A percentile compares a stretch with the other conserved stretches of the same genome.
These are phyloP conservation scores for Phyllostomus discolor DNA, from an alignment of 2,113 vertebrate genomes.

Conservation along the genomic window DNA sequence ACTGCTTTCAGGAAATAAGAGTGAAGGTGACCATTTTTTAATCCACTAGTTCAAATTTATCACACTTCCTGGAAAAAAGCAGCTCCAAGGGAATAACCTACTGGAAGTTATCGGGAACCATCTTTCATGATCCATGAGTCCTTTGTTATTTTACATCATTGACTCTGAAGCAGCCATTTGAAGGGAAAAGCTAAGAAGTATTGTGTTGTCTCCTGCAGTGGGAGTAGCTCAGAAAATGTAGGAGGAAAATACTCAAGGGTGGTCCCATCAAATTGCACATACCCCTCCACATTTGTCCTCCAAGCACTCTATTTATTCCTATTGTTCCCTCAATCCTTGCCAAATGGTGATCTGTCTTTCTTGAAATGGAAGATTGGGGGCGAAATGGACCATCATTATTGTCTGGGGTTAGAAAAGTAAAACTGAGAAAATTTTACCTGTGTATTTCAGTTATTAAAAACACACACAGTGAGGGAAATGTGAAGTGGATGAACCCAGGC, in stretches of 20 bases:
- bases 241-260: background rate
- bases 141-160: background rate
- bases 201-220: background rate
- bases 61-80: background rate
- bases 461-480: background rate
- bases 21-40: background rate
- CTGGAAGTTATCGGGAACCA: background rate
- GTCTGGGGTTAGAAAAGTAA: background rate
- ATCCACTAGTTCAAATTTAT: background rate
- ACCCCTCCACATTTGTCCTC: background rate
- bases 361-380: background rate
- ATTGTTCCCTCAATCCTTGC: background rate
- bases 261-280: background rate
- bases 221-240: conserved; percentile 18
- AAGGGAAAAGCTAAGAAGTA: background rate
- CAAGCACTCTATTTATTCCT: background rate
- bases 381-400: background rate
- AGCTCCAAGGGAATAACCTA: background rate
- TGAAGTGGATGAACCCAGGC: background rate
- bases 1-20: background rate
- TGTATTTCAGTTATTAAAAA: background rate
- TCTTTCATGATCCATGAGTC: background rate
- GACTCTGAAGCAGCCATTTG: background rate
- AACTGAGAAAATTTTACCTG: background rate
- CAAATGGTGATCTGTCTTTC: background rate